These are phyloP conservation scores for Myotis pilosus DNA, from an alignment of 2,797 vertebrate genomes.

Conservation along the genomic window DNA sequence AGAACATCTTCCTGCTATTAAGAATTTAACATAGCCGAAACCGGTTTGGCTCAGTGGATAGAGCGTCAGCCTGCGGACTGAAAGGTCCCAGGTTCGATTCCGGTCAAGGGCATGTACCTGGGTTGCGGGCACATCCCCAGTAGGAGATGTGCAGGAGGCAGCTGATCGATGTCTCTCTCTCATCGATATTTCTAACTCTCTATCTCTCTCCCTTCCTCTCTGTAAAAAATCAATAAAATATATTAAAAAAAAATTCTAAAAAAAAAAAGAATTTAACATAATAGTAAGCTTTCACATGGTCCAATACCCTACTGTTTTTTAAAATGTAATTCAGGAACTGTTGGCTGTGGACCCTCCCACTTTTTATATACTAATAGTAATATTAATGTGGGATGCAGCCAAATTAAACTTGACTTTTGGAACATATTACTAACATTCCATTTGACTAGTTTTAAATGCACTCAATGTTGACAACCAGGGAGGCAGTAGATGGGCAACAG, in stretches of 20 bases:
- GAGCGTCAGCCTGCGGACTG: no score
- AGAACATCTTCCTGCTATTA: not conserved
- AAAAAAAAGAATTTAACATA: not conserved
- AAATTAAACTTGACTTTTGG: not conserved
- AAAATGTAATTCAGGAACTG: not conserved
- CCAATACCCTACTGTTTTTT: not conserved
- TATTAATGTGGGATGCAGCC: not conserved
- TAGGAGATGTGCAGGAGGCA: no score
- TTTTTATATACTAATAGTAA: not conserved
- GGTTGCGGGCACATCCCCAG: no score
- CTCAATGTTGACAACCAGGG: not conserved
- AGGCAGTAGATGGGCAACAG: not conserved
- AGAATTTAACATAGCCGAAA: not conserved
- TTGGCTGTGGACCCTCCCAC: not conserved
- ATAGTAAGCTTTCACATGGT: not conserved
- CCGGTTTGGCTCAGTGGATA: no score
- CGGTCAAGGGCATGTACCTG: no score
- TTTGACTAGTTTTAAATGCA: not conserved
- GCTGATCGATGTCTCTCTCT: no score
- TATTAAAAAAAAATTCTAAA: no score
- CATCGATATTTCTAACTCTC: no score
- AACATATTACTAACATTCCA: not conserved
- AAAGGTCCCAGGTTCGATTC: no score
- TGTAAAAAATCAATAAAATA: no score
- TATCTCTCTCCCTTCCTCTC: no score